Evolutionary conservation across 2,797 vertebrate genomes (phyloP), one percentile per base, ranked within the genome.

Genomic region (Clarias pachynema): DNA sequence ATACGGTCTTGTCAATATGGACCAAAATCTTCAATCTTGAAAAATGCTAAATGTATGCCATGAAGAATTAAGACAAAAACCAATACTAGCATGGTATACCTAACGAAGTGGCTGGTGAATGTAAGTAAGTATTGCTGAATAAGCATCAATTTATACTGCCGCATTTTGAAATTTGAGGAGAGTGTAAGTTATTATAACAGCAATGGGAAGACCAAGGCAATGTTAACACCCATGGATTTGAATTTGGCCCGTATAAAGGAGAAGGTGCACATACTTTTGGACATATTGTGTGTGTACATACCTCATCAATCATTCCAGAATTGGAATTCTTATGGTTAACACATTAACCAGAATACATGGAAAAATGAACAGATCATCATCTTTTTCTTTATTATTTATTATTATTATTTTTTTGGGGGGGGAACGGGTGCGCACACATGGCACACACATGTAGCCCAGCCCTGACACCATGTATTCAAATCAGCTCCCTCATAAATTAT

Each of bases 401-500:
- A 31, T 78, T 60, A 69, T 62, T 7, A 0, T 4, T 14, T 62
- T 62, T 79, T 63, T 20, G 2, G 10, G 44, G 0, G 40, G 44
- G 10, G 44, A 15, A n/a, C 78, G 44, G 34, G 9, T 73, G 24
- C 18, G 49, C 69, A 49, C 10, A 49, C 44, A 49, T 72, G 24
- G 44, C 12, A 72, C 82, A 85, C 69, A 87, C 44, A 63, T 74
- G 66, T 24, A 62, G 56, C 85, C 73, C 73, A 72, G 60, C 79
- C 37, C 60, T 53, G 66, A 83, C 82, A 80, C 85, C 84, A 79
- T 86, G 87, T 88, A 88, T 88, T 89, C 81, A 87, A 88, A 88
- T 83, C 62, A 86, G 70, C 62, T 20, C 26, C 40, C 44, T 70
- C 79, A 87, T 88, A 60, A 88, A 91, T 91, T 79, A 91, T 91